phyloP scores from a whole-genome alignment of 1,140 invertebrate species.

The Eriocheir sinensis region DNA sequence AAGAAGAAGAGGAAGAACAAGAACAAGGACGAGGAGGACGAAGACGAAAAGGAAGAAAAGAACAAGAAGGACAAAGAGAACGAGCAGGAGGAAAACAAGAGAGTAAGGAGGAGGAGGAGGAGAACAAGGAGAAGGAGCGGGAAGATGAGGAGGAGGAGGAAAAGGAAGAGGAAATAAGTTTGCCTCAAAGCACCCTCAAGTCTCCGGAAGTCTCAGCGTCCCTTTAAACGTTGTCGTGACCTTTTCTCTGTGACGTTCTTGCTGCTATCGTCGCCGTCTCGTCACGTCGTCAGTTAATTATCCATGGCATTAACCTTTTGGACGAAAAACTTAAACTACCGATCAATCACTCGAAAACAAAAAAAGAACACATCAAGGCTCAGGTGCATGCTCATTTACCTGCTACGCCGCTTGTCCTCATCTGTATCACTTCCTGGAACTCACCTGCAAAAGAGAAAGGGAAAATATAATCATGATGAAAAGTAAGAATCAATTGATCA shows the following conservation, averaged over 20 bases:
- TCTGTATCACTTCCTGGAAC: background rate
- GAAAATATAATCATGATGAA: background rate
- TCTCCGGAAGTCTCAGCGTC: background rate
- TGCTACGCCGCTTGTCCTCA: background rate
- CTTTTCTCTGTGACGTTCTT: background rate
- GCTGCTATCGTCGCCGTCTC: background rate
- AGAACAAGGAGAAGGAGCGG: no score
- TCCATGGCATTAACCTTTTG: background rate
- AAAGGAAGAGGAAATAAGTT: background rate
- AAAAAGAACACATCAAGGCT: background rate
- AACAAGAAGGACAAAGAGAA: no score
- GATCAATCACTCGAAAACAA: background rate
- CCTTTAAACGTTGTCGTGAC: background rate
- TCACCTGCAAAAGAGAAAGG: background rate
- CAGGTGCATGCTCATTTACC: background rate
- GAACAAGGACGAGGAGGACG: no score
- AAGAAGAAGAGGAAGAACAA: no score
- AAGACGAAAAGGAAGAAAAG: no score
- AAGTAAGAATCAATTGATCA: no score
- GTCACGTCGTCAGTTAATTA: background rate
- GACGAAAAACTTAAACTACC: background rate
- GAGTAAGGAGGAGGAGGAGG: no score
- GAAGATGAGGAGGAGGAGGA: no score
- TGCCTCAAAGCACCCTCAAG: no score
- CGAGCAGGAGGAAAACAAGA: no score